These are phyloP conservation scores for Zaprionus ornatus DNA, from an alignment of 1,140 invertebrate genomes.

Conservation along the genomic window DNA sequence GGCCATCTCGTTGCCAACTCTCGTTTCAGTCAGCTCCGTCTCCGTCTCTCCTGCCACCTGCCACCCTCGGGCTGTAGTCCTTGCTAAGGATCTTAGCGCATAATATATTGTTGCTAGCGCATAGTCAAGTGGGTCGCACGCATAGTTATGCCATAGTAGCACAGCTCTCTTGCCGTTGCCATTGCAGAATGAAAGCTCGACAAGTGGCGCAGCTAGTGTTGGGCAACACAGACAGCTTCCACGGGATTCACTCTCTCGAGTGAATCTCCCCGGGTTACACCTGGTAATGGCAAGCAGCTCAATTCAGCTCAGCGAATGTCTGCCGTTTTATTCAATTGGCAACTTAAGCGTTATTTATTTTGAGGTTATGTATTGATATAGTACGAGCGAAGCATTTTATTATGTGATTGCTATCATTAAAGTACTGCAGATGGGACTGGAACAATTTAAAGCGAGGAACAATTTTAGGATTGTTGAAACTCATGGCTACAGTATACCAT, in stretches of 20 bases:
- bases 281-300: neutral
- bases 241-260: too few species aligned
- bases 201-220: constrained; percentile 4
- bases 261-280: neutral
- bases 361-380: neutral
- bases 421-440: neutral
- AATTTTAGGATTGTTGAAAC: too few species aligned
- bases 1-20: constrained; percentile 40
- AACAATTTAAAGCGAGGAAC: too few species aligned
- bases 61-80: constrained; percentile 45
- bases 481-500: too few species aligned
- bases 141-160: constrained; percentile 2
- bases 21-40: neutral
- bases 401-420: neutral
- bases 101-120: constrained; percentile 65
- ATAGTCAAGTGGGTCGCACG: constrained; percentile 8
- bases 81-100: constrained; percentile 61
- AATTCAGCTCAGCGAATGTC: neutral
- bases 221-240: neutral
- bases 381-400: neutral
- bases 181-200: neutral
- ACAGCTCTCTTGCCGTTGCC: neutral
- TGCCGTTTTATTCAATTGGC: constrained; percentile 2
- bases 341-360: constrained; percentile 3
- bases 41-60: neutral